Evolutionary conservation across 2,888 invertebrate genomes (phyloP).

Genomic region (Anagyrus pseudococci): DNA sequence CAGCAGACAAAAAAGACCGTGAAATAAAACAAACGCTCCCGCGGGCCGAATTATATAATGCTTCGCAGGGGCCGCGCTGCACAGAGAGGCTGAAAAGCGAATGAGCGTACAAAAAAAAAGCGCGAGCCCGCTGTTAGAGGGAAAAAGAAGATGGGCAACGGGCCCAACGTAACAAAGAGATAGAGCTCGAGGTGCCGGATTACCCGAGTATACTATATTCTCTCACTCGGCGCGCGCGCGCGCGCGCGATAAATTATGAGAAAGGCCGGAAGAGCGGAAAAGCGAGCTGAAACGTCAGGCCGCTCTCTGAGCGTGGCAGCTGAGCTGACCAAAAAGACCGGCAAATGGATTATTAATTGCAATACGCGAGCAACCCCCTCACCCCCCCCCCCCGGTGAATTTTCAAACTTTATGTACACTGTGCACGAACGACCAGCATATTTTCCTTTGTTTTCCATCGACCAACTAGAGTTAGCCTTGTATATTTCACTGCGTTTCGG

Average conservation of each 20-base stretch:
- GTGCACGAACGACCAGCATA: neutral
- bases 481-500: too few relatives aligned
- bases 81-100: too few relatives aligned
- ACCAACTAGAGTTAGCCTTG: too few relatives aligned
- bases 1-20: conserved; percentile 8
- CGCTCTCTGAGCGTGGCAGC: neutral
- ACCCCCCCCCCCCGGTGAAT: too few relatives aligned
- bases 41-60: conserved; percentile 1
- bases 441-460: too few relatives aligned
- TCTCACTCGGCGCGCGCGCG: conserved; percentile 12
- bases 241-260: conserved; percentile 27
- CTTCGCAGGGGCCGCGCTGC: too few relatives aligned
- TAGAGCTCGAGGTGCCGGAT: conserved; percentile 37
- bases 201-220: too few relatives aligned
- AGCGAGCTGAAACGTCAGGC: neutral
- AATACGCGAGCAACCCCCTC: conserved; percentile 35
- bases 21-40: neutral
- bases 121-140: neutral
- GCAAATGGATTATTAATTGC: conserved; percentile 58
- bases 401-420: too few relatives aligned
- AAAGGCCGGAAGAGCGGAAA: neutral
- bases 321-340: neutral
- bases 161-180: conserved; percentile 37
- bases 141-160: conserved; percentile 5
- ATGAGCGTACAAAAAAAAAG: conserved; percentile 9